Percentiles rank a stretch among this genome's conserved stretches.
These are phyloP conservation scores for Ennomos quercinarius DNA, from an alignment of 2,888 invertebrate genomes.

Conservation along the genomic window DNA sequence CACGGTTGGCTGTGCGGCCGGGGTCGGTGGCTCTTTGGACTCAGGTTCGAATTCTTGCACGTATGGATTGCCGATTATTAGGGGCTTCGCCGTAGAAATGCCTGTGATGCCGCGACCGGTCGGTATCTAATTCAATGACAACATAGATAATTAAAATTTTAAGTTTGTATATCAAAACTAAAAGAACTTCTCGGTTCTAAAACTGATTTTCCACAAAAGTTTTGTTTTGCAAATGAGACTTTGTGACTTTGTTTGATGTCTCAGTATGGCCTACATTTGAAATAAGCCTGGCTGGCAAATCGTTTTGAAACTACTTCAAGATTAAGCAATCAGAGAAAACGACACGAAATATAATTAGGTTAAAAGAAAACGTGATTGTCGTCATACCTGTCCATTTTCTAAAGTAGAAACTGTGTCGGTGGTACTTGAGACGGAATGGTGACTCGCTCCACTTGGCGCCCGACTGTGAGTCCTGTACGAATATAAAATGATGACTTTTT, in stretches of 20 bases:
- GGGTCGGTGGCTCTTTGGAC: conserved; percentile 57
- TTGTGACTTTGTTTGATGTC: no score
- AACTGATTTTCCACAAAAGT: no score
- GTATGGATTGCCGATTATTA: conserved; percentile 80
- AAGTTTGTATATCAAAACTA: no score
- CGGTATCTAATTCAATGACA: conserved; percentile 54
- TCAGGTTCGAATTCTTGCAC: conserved; percentile 80
- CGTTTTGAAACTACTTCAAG: no score
- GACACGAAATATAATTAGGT: conserved; percentile 1
- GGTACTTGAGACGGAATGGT: conserved; percentile 79
- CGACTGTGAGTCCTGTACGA: conserved; percentile 76
- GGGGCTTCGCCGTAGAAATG: conserved; percentile 65
- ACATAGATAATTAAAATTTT: background rate
- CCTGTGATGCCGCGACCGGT: conserved; percentile 77
- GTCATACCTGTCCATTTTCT: conserved; percentile 81
- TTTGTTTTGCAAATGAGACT: no score
- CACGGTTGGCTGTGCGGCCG: conserved; percentile 42
- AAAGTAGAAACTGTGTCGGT: conserved; percentile 78
- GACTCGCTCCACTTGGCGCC: conserved; percentile 81
- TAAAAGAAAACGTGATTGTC: conserved; percentile 14
- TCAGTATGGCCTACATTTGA: no score
- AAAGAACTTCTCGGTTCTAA: no score
- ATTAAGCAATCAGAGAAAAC: no score
- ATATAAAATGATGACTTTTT: background rate
- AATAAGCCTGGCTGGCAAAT: no score